These are phyloP conservation scores for Campoplex nolae DNA, from an alignment of 2,888 invertebrate species.

Conservation along the genomic window DNA sequence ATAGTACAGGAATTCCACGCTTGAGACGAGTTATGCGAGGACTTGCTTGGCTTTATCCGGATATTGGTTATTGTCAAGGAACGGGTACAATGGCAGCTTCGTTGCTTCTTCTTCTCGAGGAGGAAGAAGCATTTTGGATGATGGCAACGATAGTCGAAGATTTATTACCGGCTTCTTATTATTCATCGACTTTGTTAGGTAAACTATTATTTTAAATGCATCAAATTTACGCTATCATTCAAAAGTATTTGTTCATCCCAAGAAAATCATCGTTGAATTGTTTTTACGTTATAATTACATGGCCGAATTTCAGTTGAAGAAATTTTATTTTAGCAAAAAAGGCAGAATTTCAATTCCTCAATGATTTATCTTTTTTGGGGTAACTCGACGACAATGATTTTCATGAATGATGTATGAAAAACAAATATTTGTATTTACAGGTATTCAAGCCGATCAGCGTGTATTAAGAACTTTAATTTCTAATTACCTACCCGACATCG, in stretches of 20 bases:
- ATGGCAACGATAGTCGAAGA: conserved; percentile 99
- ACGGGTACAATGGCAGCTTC: conserved; percentile 97
- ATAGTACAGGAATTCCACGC: conserved; percentile 96
- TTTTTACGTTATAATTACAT: too few relatives aligned
- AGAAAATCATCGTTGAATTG: too few relatives aligned
- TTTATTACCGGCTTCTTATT: conserved; percentile 98
- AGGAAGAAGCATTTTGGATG: conserved; percentile 99
- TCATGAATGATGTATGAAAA: background rate
- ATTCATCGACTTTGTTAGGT: conserved; percentile 95
- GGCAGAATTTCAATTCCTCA: too few relatives aligned
- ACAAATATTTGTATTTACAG: conserved; percentile 81
- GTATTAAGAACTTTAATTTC: conserved; percentile 97
- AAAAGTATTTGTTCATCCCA: too few relatives aligned
- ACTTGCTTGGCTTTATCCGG: conserved; percentile 97
- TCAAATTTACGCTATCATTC: too few relatives aligned
- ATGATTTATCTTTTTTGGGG: too few relatives aligned
- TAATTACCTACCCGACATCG: conserved; percentile 95
- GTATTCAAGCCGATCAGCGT: conserved; percentile 97
- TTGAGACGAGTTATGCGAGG: conserved; percentile 95
- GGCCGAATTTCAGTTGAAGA: too few relatives aligned
- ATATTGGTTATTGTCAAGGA: conserved; percentile 95
- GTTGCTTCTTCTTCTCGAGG: conserved; percentile 96
- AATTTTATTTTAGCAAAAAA: too few relatives aligned
- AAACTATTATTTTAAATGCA: conserved; percentile 61
- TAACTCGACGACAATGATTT: too few relatives aligned